phyloP scores from a whole-genome alignment of 2,113 vertebrate genomes.

The Toxotes jaculatrix region DNA sequence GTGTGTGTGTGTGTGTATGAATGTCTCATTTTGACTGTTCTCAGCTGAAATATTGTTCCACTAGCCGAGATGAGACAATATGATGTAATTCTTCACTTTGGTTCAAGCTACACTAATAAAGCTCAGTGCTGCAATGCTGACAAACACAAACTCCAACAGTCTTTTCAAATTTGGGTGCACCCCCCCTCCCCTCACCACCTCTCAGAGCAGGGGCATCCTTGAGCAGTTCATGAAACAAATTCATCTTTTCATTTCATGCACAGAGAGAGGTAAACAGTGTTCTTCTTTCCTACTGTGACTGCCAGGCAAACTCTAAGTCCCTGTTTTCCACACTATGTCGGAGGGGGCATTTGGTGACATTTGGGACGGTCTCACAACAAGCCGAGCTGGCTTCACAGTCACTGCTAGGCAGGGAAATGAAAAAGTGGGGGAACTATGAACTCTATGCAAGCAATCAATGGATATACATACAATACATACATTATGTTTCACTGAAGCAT shows the following conservation, averaged over 20 bases:
- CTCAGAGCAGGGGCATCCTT: constrained; percentile 27
- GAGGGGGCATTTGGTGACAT: constrained; percentile 53
- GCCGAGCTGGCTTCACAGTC: constrained; percentile 16
- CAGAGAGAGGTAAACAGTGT: constrained; percentile 50
- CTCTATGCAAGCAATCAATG: not conserved
- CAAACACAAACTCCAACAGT: constrained; percentile 39
- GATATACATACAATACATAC: not conserved
- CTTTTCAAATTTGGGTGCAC: constrained; percentile 14
- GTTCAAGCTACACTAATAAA: constrained; percentile 44
- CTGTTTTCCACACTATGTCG: constrained; percentile 29
- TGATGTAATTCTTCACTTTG: constrained; percentile 20
- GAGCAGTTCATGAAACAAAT: constrained; percentile 46
- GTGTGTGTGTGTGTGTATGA: not conserved
- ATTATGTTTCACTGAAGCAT: not conserved
- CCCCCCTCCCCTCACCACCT: not conserved
- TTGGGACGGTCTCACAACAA: constrained; percentile 54
- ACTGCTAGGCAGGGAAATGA: constrained; percentile 32
- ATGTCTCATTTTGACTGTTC: not conserved
- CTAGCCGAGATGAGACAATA: constrained; percentile 8
- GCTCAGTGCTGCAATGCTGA: constrained; percentile 38
- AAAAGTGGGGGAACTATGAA: constrained; percentile 17
- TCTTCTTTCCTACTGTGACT: constrained; percentile 54
- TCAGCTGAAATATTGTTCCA: constrained; percentile 2
- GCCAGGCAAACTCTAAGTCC: constrained; percentile 36
- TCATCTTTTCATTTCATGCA: constrained; percentile 72